Conservation (phyloP, 2,888 invertebrate genomes). For the Antitype chi region DNA sequence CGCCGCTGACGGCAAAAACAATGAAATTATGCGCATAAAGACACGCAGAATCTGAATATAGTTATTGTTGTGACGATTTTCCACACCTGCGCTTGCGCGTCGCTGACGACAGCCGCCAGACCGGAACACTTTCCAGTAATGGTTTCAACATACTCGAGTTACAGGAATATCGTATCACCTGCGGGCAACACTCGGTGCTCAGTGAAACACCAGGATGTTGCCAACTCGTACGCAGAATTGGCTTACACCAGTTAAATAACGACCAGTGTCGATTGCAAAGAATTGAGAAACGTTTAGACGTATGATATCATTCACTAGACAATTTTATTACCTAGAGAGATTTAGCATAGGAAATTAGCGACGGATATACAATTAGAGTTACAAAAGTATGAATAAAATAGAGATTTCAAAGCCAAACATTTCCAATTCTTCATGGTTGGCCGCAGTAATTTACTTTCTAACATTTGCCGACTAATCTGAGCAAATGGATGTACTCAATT, state of each 20-base stretch:
- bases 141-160: slow-evolving; percentile 82
- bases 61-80: slow-evolving; percentile 71
- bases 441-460: slow-evolving; percentile 56
- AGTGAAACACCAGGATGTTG: slow-evolving; percentile 78
- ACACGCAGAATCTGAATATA: slow-evolving; percentile 55
- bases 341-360: slow-evolving; percentile 27
- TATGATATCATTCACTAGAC: slow-evolving; percentile 20
- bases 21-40: slow-evolving; percentile 66
- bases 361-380: slow-evolving; percentile 29
- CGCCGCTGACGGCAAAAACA: slow-evolving; percentile 37
- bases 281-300: slow-evolving; percentile 49
- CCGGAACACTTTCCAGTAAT: slow-evolving; percentile 86
- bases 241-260: slow-evolving; percentile 66
- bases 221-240: slow-evolving; percentile 69
- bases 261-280: slow-evolving; percentile 46
- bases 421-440: slow-evolving; percentile 36
- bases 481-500: slow-evolving; percentile 47
- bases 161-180: slow-evolving; percentile 81
- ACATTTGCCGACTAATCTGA: slow-evolving; percentile 44
- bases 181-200: slow-evolving; percentile 67
- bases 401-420: slow-evolving; percentile 46
- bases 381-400: slow-evolving; percentile 43
- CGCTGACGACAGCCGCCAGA: slow-evolving; percentile 68
- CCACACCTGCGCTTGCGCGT: slow-evolving; percentile 74
- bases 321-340: slow-evolving; percentile 38